A percentile compares a stretch with the other conserved stretches of the same genome.
These are phyloP conservation scores for Pinctada fucata DNA, from an alignment of 2,888 invertebrate species.

Conservation along the genomic window DNA sequence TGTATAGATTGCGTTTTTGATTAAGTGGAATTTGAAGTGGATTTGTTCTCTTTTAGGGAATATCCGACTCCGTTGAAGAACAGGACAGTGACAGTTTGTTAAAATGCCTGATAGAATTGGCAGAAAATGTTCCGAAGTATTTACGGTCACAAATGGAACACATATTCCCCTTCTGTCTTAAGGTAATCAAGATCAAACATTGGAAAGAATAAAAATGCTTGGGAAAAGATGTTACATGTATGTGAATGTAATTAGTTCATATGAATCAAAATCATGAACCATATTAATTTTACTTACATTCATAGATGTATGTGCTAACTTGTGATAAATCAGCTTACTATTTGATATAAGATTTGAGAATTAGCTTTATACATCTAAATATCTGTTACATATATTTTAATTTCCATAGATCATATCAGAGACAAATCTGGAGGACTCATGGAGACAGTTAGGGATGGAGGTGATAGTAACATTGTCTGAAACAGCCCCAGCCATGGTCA, in stretches of 20 bases:
- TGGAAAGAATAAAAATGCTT: too few species aligned
- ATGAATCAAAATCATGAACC: too few species aligned
- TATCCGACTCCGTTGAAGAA: conserved; percentile 88
- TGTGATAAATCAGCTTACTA: too few species aligned
- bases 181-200: conserved; percentile 78
- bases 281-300: too few species aligned
- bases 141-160: conserved; percentile 90
- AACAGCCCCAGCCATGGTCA: conserved; percentile 96
- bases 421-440: conserved; percentile 79
- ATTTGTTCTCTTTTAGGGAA: conserved; percentile 79
- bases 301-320: too few species aligned
- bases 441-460: conserved; percentile 94
- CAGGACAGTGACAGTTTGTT: conserved; percentile 91
- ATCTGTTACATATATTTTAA: too few species aligned
- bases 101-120: conserved; percentile 95
- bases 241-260: too few species aligned
- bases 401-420: conserved; percentile 81
- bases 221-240: too few species aligned
- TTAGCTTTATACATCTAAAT: too few species aligned
- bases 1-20: background rate
- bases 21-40: background rate
- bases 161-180: conserved; percentile 92
- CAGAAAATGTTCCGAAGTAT: conserved; percentile 94
- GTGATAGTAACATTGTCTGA: conserved; percentile 91
- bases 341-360: too few species aligned